Evolutionary conservation across 2,888 invertebrate genomes (phyloP).

Genomic region (Philereme transversata): DNA sequence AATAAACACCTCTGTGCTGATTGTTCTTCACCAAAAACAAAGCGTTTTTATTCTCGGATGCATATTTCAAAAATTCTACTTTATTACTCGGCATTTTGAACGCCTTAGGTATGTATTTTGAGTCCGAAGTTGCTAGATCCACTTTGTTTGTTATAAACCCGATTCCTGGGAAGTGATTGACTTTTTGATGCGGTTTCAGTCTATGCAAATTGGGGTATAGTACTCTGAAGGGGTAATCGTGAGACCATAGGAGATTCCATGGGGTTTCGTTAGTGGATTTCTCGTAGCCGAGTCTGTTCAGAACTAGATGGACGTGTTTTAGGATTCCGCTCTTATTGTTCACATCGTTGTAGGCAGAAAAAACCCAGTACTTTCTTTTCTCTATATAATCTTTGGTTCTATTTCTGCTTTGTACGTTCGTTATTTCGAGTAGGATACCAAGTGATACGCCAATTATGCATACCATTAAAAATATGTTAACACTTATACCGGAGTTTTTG

Average conservation of each 20-base stretch:
- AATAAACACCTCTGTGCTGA: conserved; percentile 93
- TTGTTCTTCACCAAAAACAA: conserved; percentile 96
- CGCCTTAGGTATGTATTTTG: conserved; percentile 92
- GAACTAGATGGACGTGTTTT: conserved; percentile 91
- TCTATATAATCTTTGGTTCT: conserved; percentile 30
- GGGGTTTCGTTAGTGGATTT: conserved; percentile 80
- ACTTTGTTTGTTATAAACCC: conserved; percentile 97
- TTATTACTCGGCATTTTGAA: conserved; percentile 93
- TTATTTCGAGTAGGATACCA: conserved; percentile 62
- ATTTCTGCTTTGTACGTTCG: conserved; percentile 56
- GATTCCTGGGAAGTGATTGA: conserved; percentile 97
- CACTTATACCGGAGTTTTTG: conserved; percentile 38
- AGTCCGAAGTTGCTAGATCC: conserved; percentile 91
- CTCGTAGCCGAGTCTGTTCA: conserved; percentile 90
- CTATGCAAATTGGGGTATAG: conserved; percentile 80
- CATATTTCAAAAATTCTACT: conserved; percentile 87
- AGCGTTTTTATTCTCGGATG: conserved; percentile 85
- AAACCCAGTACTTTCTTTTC: conserved; percentile 82
- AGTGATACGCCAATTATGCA: conserved; percentile 66
- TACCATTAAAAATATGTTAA: conserved; percentile 60
- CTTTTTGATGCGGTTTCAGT: conserved; percentile 89
- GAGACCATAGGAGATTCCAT: conserved; percentile 97
- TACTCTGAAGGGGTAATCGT: conserved; percentile 93
- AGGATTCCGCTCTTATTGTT: conserved; percentile 87
- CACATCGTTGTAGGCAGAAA: conserved; percentile 79